phyloP scores from a whole-genome alignment of 2,113 vertebrate genomes.

The Takifugu flavidus region DNA sequence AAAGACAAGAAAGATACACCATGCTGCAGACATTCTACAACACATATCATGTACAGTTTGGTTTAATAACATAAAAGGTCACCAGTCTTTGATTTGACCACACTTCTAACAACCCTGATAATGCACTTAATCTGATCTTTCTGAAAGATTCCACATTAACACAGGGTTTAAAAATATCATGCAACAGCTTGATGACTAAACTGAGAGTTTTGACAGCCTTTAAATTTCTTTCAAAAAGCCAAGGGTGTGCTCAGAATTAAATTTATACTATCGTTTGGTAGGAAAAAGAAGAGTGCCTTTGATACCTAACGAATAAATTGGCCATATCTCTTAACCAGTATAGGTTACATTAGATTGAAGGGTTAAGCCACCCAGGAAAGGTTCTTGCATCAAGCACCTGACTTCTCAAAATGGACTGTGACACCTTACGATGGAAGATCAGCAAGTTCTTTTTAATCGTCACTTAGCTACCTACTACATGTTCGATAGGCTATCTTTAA shows the following conservation, averaged over 20 bases:
- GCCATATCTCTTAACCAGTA: constrained; percentile 87
- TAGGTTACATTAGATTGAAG: constrained; percentile 76
- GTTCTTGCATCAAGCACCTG: constrained; percentile 83
- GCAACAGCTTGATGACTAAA: constrained; percentile 77
- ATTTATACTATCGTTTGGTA: constrained; percentile 89
- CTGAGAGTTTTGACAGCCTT: constrained; percentile 75
- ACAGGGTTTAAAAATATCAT: constrained; percentile 76
- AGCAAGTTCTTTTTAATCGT: constrained; percentile 86
- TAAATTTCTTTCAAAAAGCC: constrained; percentile 81
- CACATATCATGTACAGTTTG: constrained; percentile 99
- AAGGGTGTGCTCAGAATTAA: constrained; percentile 74
- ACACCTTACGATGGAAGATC: constrained; percentile 80
- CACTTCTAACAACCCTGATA: constrained; percentile 83
- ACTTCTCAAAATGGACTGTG: constrained; percentile 72
- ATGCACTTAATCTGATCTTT: constrained; percentile 84
- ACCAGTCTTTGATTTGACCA: constrained; percentile 83
- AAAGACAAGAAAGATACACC: constrained; percentile 76
- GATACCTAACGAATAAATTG: constrained; percentile 84
- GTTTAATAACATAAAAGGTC: constrained; percentile 88
- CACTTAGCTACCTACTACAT: constrained; percentile 82
- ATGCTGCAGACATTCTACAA: constrained; percentile 97
- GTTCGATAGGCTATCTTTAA: constrained; percentile 73
- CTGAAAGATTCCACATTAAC: constrained; percentile 83
- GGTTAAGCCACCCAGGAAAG: constrained; percentile 63
- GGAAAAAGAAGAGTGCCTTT: constrained; percentile 92